Evolutionary conservation across 2,888 invertebrate genomes (phyloP).

Genomic region (Eupithecia dodoneata): DNA sequence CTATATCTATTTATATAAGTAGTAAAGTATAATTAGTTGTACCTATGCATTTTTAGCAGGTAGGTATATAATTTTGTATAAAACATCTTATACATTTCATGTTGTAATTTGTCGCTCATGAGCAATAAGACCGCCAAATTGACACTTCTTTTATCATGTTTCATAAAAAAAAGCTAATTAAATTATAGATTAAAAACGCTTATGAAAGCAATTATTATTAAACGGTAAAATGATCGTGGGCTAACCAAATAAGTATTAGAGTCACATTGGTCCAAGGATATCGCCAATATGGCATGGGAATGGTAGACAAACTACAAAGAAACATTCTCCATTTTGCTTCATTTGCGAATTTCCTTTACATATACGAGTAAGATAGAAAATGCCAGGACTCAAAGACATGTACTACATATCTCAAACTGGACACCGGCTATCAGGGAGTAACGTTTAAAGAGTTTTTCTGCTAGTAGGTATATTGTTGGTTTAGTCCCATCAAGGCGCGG

Average conservation of each 20-base stretch:
- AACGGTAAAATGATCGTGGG: neutral
- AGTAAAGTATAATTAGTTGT: too few relatives aligned
- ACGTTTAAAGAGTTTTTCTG: neutral
- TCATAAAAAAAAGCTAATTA: too few relatives aligned
- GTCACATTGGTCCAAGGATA: neutral
- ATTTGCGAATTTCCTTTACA: neutral
- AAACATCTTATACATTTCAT: too few relatives aligned
- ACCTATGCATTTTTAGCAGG: too few relatives aligned
- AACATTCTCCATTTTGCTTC: neutral
- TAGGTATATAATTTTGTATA: too few relatives aligned
- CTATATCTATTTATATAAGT: too few relatives aligned
- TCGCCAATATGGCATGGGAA: neutral
- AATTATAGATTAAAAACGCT: too few relatives aligned
- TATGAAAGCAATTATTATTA: too few relatives aligned
- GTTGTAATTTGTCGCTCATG: too few relatives aligned
- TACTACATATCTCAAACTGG: neutral
- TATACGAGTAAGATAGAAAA: neutral
- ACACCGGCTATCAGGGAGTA: neutral
- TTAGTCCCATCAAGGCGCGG: neutral
- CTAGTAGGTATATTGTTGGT: neutral
- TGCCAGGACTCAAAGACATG: neutral
- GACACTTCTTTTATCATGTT: too few relatives aligned
- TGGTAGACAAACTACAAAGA: neutral
- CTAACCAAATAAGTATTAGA: too few relatives aligned
- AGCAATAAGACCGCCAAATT: too few relatives aligned